Evolutionary conservation across 2,113 vertebrate genomes (phyloP).

Genomic region (Microtus oregoni): DNA sequence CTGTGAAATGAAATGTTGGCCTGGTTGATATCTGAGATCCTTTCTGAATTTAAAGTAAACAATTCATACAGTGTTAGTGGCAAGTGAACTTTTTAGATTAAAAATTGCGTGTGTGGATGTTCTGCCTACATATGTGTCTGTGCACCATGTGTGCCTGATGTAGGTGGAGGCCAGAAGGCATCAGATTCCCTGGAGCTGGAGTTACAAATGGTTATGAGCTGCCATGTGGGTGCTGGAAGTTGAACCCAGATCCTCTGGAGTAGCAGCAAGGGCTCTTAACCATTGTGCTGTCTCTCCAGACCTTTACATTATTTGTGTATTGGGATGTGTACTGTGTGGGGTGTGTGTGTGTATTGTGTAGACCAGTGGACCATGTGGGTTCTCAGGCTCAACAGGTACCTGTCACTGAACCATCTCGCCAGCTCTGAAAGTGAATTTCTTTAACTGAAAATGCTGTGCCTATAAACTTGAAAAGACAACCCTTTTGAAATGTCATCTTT

Average conservation of each 20-base stretch:
- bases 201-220: background rate
- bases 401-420: background rate
- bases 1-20: conserved; percentile 76
- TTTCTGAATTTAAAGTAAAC: conserved; percentile 70
- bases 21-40: conserved; percentile 75
- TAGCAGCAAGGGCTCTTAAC: background rate
- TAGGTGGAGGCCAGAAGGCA: background rate
- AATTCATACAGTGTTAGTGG: conserved; percentile 57
- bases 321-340: no score
- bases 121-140: background rate
- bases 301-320: background rate
- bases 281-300: background rate
- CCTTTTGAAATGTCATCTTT: conserved; percentile 57
- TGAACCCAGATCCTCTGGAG: background rate
- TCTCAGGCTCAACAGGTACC: background rate
- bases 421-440: conserved; percentile 21
- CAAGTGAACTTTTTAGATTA: conserved; percentile 45
- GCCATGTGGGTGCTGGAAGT: background rate
- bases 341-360: background rate
- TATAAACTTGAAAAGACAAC: conserved; percentile 57
- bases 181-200: background rate
- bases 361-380: background rate
- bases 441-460: conserved; percentile 30
- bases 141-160: background rate
- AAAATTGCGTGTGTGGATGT: background rate